Evolutionary conservation across 1,140 invertebrate genomes (phyloP).

Genomic region (Artemia franciscana): DNA sequence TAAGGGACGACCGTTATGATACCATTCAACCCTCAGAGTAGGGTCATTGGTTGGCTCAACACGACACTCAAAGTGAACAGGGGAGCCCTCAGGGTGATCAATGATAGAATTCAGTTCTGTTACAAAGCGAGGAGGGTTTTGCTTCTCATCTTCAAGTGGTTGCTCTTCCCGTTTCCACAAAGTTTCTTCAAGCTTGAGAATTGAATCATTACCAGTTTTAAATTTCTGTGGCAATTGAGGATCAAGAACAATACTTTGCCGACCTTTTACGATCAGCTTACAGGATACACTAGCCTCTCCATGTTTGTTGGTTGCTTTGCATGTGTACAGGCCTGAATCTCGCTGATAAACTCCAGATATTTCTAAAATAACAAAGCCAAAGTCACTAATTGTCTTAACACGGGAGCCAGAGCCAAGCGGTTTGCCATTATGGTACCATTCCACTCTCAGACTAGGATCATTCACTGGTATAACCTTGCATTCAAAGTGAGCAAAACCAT

Average conservation of each 20-base stretch:
- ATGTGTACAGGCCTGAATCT: constrained; percentile 69
- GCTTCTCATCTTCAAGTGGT: constrained; percentile 47
- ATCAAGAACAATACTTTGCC: constrained; percentile 66
- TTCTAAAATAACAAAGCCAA: constrained; percentile 79
- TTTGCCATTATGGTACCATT: constrained; percentile 92
- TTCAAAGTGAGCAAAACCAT: constrained; percentile 75
- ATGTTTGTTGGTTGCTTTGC: constrained; percentile 70
- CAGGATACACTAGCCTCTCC: constrained; percentile 68
- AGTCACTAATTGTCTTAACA: constrained; percentile 76
- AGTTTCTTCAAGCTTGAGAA: constrained; percentile 69
- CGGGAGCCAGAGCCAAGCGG: constrained; percentile 58
- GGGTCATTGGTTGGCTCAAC: constrained; percentile 67
- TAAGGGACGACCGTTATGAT: constrained; percentile 67
- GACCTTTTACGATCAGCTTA: constrained; percentile 54
- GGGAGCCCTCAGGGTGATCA: constrained; percentile 58
- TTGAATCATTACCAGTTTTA: constrained; percentile 58
- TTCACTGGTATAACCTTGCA: constrained; percentile 67
- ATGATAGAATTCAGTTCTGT: constrained; percentile 49
- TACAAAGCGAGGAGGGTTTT: constrained; percentile 58
- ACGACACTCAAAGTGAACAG: constrained; percentile 72
- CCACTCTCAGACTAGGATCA: constrained; percentile 73
- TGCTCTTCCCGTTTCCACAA: constrained; percentile 67
- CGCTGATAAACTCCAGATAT: constrained; percentile 63
- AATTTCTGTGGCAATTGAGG: constrained; percentile 70
- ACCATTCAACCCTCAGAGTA: constrained; percentile 79